phyloP scores from a whole-genome alignment of 2,888 invertebrate species.

The Yponomeuta malinellus region DNA sequence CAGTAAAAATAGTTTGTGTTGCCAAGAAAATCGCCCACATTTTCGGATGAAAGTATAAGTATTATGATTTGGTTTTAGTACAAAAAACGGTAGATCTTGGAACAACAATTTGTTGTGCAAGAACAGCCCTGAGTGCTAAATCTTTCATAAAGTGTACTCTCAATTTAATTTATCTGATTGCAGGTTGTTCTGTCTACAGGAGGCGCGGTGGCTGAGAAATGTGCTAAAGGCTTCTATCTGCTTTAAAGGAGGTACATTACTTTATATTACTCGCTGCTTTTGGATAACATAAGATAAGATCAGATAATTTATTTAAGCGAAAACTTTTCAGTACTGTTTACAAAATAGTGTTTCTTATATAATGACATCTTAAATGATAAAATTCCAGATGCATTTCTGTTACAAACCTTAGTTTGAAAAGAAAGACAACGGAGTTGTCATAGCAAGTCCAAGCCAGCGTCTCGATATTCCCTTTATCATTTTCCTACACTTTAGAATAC shows the following conservation, averaged over 20 bases:
- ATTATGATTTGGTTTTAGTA: too few species aligned
- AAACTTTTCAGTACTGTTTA: too few species aligned
- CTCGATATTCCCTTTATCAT: too few species aligned
- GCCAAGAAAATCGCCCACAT: too few species aligned
- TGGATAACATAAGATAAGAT: background rate
- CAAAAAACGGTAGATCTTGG: too few species aligned
- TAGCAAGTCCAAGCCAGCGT: too few species aligned
- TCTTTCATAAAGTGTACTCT: slow-evolving; percentile 48
- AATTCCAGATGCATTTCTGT: background rate
- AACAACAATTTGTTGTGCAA: background rate
- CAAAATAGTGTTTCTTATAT: too few species aligned
- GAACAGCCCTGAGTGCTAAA: background rate
- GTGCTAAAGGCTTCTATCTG: slow-evolving; percentile 8
- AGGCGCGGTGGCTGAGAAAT: slow-evolving; percentile 1
- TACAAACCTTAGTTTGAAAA: background rate
- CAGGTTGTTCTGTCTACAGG: slow-evolving; percentile 49
- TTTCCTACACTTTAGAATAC: too few species aligned
- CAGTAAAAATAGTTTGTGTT: too few species aligned
- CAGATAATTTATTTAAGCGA: too few species aligned
- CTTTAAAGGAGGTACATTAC: background rate
- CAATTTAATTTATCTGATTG: slow-evolving; percentile 66
- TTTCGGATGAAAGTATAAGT: too few species aligned
- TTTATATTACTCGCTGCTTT: slow-evolving; percentile 10
- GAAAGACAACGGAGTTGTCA: background rate
- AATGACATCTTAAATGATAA: background rate